phyloP scores from a whole-genome alignment of 2,797 vertebrate genomes.

The Borostomias antarcticus region DNA sequence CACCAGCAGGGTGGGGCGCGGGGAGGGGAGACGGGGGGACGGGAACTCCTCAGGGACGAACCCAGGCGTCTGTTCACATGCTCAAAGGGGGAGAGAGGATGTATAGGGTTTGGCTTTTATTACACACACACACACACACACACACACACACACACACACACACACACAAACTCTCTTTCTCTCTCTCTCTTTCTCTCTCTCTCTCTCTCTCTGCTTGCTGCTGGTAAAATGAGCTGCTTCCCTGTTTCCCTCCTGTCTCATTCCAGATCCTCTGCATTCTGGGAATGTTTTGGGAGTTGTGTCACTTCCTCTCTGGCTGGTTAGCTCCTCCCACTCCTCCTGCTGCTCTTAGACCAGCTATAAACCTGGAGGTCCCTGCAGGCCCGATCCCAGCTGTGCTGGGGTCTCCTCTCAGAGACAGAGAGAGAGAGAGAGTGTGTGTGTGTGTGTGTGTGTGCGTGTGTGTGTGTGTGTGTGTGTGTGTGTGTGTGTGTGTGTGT shows the following conservation, averaged over 20 bases:
- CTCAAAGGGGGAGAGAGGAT: not conserved
- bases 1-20: not conserved
- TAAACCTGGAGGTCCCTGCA: no score
- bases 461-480: no score
- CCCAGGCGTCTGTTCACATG: constrained; percentile 21
- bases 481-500: no score
- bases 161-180: constrained; percentile 1
- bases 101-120: not conserved
- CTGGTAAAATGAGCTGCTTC: not conserved
- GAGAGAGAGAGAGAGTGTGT: no score
- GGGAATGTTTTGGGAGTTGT: constrained; percentile 31
- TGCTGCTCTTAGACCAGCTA: not conserved
- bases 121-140: constrained; percentile 4
- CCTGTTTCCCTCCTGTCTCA: constrained; percentile 4
- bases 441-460: no score
- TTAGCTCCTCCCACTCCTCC: not conserved
- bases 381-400: no score
- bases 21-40: not conserved
- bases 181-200: not conserved
- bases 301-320: constrained; percentile 25
- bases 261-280: constrained; percentile 21
- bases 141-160: constrained; percentile 14
- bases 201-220: not conserved
- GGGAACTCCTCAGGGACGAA: constrained; percentile 22
- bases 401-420: no score